Evolutionary conservation across 2,113 vertebrate species (phyloP), one percentile per base, ranked within the genome.

Genomic region (Buteo buteo): DNA sequence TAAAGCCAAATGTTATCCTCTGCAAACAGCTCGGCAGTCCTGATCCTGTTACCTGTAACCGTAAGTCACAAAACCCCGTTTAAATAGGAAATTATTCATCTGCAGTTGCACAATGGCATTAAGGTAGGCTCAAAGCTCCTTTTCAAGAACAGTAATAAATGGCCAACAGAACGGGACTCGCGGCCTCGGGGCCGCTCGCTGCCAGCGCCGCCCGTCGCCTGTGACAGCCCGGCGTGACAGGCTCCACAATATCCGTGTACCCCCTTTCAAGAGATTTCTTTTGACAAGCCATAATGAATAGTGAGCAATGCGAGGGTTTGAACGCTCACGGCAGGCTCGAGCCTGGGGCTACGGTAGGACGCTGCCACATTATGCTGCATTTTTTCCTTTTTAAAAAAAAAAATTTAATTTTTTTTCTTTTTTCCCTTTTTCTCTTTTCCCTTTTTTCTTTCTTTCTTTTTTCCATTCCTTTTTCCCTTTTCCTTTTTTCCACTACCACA

Each of bases 191-290:
- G 54, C 76, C 25, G 2, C 66, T 12, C 21, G 29, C n/a, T 32
- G 40, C 50, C 67, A 72, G 57, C 20, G 15, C 77, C n/a, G 47
- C 66, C 79, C 73, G 65, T 87, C 49, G 45, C 85, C 77, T 36
- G 24, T n/a, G 62, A 82, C 83, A 86, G 93, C 67, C 52, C 31
- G 26, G 92, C 79, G 42, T 58, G 59, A 90, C 28, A 50, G 77
- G 82, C 90, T 80, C 93, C 86, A 54, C 54, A 52, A 42, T 31
- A 40, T 52, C 91, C 64, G 26, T 34, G 94, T 24, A 71, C 50
- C 93, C 38, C 71, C 62, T 80, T 85, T 66, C 91, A 38, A 32
- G 87, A 65, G 67, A 49, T 79, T 57, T 31, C 55, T 94, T 95
- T 73, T 73, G 90, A 92, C 69, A 54, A 74, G 70, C 70, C 66